phyloP scores from a whole-genome alignment of 2,888 invertebrate species.

The Lepidocyrtinus sp. region DNA sequence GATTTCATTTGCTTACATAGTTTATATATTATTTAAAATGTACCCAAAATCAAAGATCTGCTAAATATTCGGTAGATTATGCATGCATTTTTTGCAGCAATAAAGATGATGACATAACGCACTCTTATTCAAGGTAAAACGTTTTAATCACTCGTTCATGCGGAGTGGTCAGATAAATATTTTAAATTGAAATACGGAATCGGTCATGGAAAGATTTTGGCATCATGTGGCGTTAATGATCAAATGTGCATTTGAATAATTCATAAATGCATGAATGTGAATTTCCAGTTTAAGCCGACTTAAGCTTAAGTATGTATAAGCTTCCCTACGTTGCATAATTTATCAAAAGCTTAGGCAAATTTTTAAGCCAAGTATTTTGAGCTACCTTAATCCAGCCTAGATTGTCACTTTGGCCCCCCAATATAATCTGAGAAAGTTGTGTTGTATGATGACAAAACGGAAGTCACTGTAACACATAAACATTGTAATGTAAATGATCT shows the following conservation, averaged over 20 bases:
- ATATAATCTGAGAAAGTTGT: neutral
- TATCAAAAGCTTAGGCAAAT: too few relatives aligned
- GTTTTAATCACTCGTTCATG: too few relatives aligned
- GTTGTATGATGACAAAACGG: neutral
- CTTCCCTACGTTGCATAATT: neutral
- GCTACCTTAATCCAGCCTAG: too few relatives aligned
- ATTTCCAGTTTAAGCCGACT: neutral
- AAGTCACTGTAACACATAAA: constrained; percentile 8
- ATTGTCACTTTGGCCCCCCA: neutral
- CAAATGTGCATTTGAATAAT: neutral
- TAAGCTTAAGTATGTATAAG: neutral
- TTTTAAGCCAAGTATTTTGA: too few relatives aligned
- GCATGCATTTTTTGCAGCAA: neutral
- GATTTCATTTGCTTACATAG: neutral
- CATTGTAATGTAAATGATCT: neutral
- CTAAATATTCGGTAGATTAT: neutral
- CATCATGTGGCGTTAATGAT: neutral
- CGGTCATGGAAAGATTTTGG: neutral
- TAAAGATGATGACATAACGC: neutral
- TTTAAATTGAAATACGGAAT: too few relatives aligned
- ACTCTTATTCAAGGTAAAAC: constrained; percentile 2
- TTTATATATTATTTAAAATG: neutral
- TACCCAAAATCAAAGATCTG: neutral
- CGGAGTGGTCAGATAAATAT: too few relatives aligned
- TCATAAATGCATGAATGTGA: neutral